Evolutionary conservation across 1,140 invertebrate species (phyloP).

Genomic region (Lysiphlebus fabarum): DNA sequence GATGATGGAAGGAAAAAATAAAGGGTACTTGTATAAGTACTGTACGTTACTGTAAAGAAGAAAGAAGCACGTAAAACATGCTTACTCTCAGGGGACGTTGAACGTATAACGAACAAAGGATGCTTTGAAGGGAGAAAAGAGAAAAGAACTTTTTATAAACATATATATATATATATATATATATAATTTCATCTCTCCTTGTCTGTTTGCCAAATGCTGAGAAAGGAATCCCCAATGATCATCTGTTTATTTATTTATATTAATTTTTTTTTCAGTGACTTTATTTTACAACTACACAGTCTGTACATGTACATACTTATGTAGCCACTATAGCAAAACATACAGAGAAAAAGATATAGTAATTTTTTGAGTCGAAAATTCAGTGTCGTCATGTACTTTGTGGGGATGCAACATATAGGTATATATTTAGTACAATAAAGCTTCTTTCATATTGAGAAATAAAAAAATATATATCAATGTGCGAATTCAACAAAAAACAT

Average conservation of each 20-base stretch:
- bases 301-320: no score
- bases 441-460: no score
- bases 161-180: neutral
- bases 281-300: no score
- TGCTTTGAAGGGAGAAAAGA: constrained; percentile 40
- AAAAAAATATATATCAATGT: no score
- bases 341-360: no score
- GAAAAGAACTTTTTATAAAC: constrained; percentile 15
- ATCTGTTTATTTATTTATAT: constrained; percentile 26
- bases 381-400: no score
- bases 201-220: constrained; percentile 22
- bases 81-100: constrained; percentile 36
- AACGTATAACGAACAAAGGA: constrained; percentile 42
- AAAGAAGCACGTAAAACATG: constrained; percentile 32
- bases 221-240: constrained; percentile 31
- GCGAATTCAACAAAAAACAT: neutral
- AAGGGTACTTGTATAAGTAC: neutral
- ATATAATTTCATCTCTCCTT: constrained; percentile 21
- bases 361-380: no score
- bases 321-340: no score
- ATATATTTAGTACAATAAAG: no score
- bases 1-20: neutral
- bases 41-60: constrained; percentile 25
- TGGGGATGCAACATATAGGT: no score
- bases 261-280: no score